Evolutionary conservation across 2,797 vertebrate genomes (phyloP).

Genomic region (Tragopan temminckii): DNA sequence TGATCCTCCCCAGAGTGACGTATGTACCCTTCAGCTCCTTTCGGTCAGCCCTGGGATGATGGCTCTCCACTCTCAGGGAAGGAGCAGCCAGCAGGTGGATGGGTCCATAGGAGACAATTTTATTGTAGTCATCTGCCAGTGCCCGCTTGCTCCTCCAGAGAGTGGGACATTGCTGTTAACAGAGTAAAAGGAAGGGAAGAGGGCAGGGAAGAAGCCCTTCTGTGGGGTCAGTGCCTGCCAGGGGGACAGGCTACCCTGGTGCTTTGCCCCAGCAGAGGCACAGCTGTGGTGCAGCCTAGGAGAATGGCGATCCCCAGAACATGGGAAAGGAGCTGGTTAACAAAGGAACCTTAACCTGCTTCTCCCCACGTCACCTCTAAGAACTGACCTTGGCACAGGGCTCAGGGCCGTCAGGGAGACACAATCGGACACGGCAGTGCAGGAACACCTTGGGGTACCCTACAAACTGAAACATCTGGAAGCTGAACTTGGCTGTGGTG

Average conservation of each 20-base stretch:
- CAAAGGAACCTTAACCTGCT: neutral
- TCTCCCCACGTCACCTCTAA: neutral
- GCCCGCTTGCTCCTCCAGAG: neutral
- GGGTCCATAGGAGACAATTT: constrained; percentile 76
- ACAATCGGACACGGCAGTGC: constrained; percentile 76
- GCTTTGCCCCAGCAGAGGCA: neutral
- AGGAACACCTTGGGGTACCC: constrained; percentile 61
- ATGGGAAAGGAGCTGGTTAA: neutral
- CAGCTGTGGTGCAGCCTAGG: neutral
- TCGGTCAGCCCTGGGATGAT: neutral
- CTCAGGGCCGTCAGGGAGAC: neutral
- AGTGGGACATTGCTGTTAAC: constrained; percentile 54
- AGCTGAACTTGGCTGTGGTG: constrained; percentile 69
- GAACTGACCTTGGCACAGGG: constrained; percentile 66
- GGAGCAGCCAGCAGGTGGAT: constrained; percentile 49
- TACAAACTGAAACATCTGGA: constrained; percentile 78
- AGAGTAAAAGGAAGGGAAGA: neutral
- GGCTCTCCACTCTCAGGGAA: neutral
- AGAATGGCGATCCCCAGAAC: neutral
- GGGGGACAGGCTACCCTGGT: neutral
- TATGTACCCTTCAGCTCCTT: neutral
- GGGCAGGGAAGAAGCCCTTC: neutral
- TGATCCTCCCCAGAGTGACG: neutral
- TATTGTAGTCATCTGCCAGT: constrained; percentile 16
- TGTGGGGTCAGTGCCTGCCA: rapidly evolving